Evolutionary conservation across 2,113 vertebrate species (phyloP).

Genomic region (Actenoides hombroni): DNA sequence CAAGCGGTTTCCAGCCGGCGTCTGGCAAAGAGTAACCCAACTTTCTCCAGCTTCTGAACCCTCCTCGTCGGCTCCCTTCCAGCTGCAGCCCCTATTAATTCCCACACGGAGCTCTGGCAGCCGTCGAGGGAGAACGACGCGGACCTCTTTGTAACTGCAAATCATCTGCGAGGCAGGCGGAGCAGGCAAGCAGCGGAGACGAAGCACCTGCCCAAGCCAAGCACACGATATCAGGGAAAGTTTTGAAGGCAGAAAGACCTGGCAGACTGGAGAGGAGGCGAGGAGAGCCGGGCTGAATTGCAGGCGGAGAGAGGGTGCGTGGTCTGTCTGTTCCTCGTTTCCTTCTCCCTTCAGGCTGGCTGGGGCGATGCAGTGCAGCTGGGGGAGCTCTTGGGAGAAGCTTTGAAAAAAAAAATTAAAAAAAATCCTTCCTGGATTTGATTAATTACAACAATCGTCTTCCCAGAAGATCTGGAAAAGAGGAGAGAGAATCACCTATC

Average conservation of each 20-base stretch:
- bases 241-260: background rate
- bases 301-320: background rate
- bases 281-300: background rate
- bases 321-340: background rate
- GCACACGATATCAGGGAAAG: background rate
- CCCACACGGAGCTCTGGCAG: background rate
- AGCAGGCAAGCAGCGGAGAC: background rate
- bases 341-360: constrained; percentile 7
- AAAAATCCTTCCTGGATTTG: constrained; percentile 2
- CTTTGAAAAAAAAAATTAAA: background rate
- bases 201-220: background rate
- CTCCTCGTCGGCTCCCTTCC: background rate
- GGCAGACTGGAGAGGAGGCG: background rate
- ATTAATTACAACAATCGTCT: constrained; percentile 41
- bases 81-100: background rate
- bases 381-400: constrained; percentile 16
- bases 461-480: constrained; percentile 49
- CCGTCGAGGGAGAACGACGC: background rate
- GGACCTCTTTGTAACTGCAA: background rate
- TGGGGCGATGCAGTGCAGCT: constrained; percentile 34
- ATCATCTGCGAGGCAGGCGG: background rate
- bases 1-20: background rate
- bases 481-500: constrained; percentile 38
- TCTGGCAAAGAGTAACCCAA: background rate
- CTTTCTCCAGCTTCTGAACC: background rate